Evolutionary conservation across 1,140 invertebrate species (phyloP), one percentile per base, ranked within the genome.

Genomic region (Drosophila sp.): DNA sequence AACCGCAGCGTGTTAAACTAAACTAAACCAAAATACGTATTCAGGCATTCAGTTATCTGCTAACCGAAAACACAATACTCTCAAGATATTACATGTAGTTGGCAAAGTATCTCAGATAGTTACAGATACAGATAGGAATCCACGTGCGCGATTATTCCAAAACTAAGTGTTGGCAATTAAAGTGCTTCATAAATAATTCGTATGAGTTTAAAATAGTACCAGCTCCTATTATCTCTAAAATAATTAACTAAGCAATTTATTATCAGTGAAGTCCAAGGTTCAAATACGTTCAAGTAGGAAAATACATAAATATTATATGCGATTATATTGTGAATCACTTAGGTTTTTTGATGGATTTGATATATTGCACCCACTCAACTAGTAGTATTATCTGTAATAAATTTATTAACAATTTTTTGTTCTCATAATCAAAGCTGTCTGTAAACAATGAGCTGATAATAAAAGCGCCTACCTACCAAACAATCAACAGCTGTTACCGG

Each of bases 1-100:
- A 70, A 64, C 80, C 80, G 53, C 77, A 84, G 43, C 54, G 48
- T 48, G 70, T 18, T 53, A 78, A 83, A 61, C 27, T 53, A 78
- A 83, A 61, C 48, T 51, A 65, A 72, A 67, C 45, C 64, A 64
- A 64, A 59, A 50, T 62, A 16, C 32, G 64, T 56, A 56, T 54
- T 41, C 27, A 21, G 45, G 40, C 18, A 29, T 4, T 8, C 4
- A 50, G 38, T 21, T 7, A 13, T 9, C 29, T 27, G 32, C 8
- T 16, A 16, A 25, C 45, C 54, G 56, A 57, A 40, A 4, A 27
- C n/a, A 2, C 11, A 21, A 57, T 66, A 38, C 63, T 21, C 48
- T 64, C 7, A 50, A 32, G 45, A 50, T 16, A n/a, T n/a, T n/a
- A n/a, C n/a, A n/a, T n/a, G n/a, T n/a, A 16, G 4, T 9, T 18